These are phyloP conservation scores for Willowsia nigromaculata DNA, from an alignment of 2,888 invertebrate species.

Conservation along the genomic window DNA sequence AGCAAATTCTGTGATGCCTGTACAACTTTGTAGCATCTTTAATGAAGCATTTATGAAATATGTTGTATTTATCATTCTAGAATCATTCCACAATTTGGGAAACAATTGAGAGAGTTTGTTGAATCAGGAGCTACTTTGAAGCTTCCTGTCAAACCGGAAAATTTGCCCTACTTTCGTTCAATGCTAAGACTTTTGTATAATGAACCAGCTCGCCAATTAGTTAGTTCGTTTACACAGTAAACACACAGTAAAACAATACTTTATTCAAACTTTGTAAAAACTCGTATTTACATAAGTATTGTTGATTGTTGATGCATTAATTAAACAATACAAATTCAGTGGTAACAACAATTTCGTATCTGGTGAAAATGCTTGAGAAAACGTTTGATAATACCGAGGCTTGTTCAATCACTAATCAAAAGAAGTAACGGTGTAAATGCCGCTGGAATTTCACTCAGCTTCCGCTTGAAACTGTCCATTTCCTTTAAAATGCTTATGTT, in stretches of 20 bases:
- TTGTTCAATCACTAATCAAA: not conserved
- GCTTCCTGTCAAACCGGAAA: not conserved
- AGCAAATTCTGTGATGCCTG: not conserved
- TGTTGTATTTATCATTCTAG: not conserved
- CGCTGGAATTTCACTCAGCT: not conserved
- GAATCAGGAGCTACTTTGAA: not conserved
- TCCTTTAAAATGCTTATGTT: constrained; percentile 21
- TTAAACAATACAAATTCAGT: too few species aligned
- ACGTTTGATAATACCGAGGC: too few species aligned
- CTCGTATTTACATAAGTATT: too few species aligned
- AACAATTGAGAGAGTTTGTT: not conserved
- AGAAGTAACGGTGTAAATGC: constrained; percentile 36
- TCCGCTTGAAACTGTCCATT: constrained; percentile 28
- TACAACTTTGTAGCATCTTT: too few species aligned
- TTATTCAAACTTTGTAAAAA: too few species aligned
- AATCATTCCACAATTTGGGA: not conserved
- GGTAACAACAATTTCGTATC: too few species aligned
- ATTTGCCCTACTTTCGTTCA: not conserved
- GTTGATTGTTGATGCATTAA: too few species aligned
- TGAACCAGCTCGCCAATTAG: not conserved
- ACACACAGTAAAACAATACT: too few species aligned
- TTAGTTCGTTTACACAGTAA: too few species aligned
- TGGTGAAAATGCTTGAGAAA: too few species aligned
- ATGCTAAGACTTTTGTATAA: not conserved
- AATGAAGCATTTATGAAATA: too few species aligned